Base-by-base conservation (phyloP, 2,113 vertebrate genomes). In the Pandion haliaetus region DNA sequence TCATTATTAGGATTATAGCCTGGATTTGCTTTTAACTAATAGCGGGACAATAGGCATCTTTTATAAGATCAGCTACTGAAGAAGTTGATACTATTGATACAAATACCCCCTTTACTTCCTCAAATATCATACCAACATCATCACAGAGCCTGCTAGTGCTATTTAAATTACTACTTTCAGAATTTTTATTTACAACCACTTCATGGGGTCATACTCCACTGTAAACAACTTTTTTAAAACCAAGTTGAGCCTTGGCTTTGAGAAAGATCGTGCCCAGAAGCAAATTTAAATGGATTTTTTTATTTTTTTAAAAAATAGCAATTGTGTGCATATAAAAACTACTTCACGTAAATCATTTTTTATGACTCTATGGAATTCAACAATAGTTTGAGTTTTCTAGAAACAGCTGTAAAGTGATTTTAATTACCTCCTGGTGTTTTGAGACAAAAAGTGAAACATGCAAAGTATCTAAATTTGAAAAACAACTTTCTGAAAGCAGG, bases 381-480 rank as follows among this genome's bases (percentile, higher is more conserved):
- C 86, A 95, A 97, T 82, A 86, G 91, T 63, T 95, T 32, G 57
- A 71, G 77, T 89, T 92, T 89, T 96, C 89, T 87, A 96, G 92
- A 94, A 96, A 92, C 82, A 91, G 96, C 67, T 91, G 84, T 82
- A 90, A 95, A 96, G 44, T 72, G 7, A 79, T 87, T 95, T 97
- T 97, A 95, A 96, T 94, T 94, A 92, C 86, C 83, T 96, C 94
- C 83, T 88, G 72, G 69, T 74, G 83, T 69, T 96, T 69, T 69
- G 62, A 95, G 87, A 89, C 83, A 96, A 95, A 95, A 97, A 92
- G 77, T 72, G 34, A 96, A 95, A 95, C 65, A 88, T 3, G 3
- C 32, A 40, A 95, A 96, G 17, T 69, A 86, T 71, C 90, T 59
- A 67, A 89, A 93, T 69, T 9, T 95, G 62, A 96, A 85, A 77